phyloP scores from a whole-genome alignment of 2,888 invertebrate genomes.

The Agrochola lota region DNA sequence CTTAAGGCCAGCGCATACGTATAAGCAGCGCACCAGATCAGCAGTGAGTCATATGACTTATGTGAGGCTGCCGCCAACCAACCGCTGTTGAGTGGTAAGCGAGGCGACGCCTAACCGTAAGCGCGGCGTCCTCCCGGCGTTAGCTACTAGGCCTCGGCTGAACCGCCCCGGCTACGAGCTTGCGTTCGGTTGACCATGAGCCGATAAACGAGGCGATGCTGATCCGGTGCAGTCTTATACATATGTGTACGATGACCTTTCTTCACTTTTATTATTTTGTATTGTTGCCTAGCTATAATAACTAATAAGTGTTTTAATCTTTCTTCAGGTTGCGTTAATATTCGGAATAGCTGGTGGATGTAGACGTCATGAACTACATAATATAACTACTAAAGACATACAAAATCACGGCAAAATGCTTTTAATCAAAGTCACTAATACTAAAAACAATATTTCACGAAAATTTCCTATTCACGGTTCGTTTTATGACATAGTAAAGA shows the following conservation, averaged over 20 bases:
- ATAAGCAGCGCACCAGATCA: background rate
- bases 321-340: constrained; percentile 31
- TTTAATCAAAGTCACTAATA: constrained; percentile 15
- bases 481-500: constrained; percentile 32
- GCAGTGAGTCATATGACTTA: too few species aligned
- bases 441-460: background rate
- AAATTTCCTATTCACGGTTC: constrained; percentile 19
- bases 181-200: background rate
- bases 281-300: too few species aligned
- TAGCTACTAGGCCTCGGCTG: too few species aligned
- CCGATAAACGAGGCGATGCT: too few species aligned
- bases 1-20: background rate
- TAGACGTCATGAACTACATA: constrained; percentile 6
- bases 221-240: background rate
- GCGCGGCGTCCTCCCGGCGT: too few species aligned
- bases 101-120: too few species aligned
- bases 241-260: background rate
- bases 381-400: constrained; percentile 12
- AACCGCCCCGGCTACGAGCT: too few species aligned
- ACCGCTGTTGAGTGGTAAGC: too few species aligned
- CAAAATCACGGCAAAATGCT: constrained; percentile 10
- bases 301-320: background rate
- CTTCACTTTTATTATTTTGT: background rate
- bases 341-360: constrained; percentile 37
- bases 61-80: too few species aligned